These are phyloP conservation scores for Dryas iulia DNA, from an alignment of 1,140 invertebrate species.

Conservation along the genomic window DNA sequence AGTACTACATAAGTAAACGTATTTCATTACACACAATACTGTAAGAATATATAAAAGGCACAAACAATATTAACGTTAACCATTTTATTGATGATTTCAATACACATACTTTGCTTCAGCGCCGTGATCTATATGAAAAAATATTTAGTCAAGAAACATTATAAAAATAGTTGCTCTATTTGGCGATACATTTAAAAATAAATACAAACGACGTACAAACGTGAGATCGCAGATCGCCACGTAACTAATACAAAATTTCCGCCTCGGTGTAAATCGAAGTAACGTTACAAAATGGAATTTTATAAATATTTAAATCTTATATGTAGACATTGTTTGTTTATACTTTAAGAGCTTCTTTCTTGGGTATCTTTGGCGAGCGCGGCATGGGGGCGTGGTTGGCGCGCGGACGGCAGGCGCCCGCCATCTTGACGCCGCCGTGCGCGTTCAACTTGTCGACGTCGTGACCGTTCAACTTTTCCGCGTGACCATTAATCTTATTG, in stretches of 20 bases:
- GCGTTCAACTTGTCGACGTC: constrained; percentile 42
- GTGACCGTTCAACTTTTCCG: constrained; percentile 44
- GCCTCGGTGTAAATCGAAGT: constrained; percentile 60
- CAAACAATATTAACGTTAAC: constrained; percentile 64
- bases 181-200: constrained; percentile 61
- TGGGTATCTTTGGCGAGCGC: constrained; percentile 69
- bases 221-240: constrained; percentile 13
- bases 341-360: constrained; percentile 69
- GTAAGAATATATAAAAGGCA: constrained; percentile 59
- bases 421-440: constrained; percentile 17
- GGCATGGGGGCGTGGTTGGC: constrained; percentile 25
- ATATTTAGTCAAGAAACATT: constrained; percentile 59
- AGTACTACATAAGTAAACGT: constrained; percentile 40
- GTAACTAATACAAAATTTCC: constrained; percentile 26
- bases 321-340: constrained; percentile 42
- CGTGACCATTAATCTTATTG: constrained; percentile 45
- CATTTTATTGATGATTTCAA: constrained; percentile 40
- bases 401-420: neutral
- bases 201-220: constrained; percentile 40
- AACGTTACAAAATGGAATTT: constrained; percentile 62
- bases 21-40: constrained; percentile 58
- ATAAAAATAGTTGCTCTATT: constrained; percentile 74
- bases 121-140: constrained; percentile 54
- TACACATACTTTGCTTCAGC: constrained; percentile 38
- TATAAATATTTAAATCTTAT: constrained; percentile 42